These are phyloP conservation scores for Lasiommata megera DNA, from an alignment of 2,888 invertebrate species.

Conservation along the genomic window DNA sequence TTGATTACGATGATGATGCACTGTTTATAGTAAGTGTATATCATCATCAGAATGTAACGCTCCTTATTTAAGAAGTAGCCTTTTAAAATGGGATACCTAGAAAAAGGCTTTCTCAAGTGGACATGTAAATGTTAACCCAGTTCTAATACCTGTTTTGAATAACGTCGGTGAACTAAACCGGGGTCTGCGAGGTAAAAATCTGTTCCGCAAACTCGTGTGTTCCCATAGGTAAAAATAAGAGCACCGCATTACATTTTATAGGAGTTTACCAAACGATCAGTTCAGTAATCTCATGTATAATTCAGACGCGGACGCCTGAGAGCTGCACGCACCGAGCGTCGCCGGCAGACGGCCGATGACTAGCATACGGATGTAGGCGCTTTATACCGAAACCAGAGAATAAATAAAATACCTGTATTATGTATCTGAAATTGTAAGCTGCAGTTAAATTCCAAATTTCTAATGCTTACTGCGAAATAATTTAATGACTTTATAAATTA, in stretches of 20 bases:
- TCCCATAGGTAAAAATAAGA: slow-evolving; percentile 14
- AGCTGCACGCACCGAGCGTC: slow-evolving; percentile 33
- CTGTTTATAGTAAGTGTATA: too few relatives aligned
- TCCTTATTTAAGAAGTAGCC: not conserved
- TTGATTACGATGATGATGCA: too few relatives aligned
- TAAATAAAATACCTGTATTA: not conserved
- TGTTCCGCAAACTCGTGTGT: not conserved
- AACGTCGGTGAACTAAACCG: not conserved
- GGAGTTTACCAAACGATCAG: slow-evolving; percentile 37
- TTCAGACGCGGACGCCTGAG: slow-evolving; percentile 36
- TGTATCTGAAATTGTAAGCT: not conserved
- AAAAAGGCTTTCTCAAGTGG: not conserved
- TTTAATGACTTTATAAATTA: too few relatives aligned
- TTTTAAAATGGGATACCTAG: not conserved
- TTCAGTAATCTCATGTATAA: slow-evolving; percentile 45
- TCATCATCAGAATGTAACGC: not conserved
- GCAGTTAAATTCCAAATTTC: too few relatives aligned
- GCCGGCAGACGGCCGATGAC: slow-evolving; percentile 36
- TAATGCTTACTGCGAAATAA: too few relatives aligned
- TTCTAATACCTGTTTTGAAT: slow-evolving; percentile 7
- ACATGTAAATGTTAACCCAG: not conserved
- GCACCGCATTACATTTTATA: slow-evolving; percentile 20
- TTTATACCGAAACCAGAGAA: slow-evolving; percentile 6
- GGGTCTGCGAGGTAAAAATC: slow-evolving; percentile 5
- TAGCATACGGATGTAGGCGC: slow-evolving; percentile 39